Base-by-base conservation (phyloP, 2,797 vertebrate species). In the Hippopotamyrus pictus region DNA sequence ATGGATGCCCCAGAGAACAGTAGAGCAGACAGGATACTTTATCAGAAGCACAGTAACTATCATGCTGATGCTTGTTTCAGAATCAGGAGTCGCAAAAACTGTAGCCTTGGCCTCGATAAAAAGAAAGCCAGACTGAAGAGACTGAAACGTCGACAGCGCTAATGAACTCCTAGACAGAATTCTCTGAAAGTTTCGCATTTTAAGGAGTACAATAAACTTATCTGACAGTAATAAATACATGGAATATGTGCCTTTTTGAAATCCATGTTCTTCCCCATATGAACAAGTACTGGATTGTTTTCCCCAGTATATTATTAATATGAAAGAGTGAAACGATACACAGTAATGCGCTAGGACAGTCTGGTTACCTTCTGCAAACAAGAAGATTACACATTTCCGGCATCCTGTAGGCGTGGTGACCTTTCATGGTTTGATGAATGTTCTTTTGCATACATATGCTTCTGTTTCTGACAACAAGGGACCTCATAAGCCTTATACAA, bases 301-400 rank as follows among this genome's bases (percentile, higher is more conserved):
- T 89, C 87, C 88, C 89, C 90, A 90, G 89, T 62, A 89, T 90
- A 59, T 89, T 85, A 90, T 90, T 92, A 89, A 91, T 90, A 89
- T 73, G 90, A 87, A 90, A 89, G 88, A 9, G 17, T 59, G 1
- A 14, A 87, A 62, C 41, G 8, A 59, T 59, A 59, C 62, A 69
- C 25, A 69, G 29, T 87, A 54, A 87, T 44, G 29, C 50, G 17
- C 2, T 3, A 33, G n/a, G 25, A 7, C 48, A 6, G 22, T 46
- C 25, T 7, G 50, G 48, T 33, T 53, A 50, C 48, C n/a, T 86
- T 86, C 48, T 54, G 62, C 48, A 86, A 86, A 33, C 11, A 14
- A 86, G 17, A 19, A 33, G 19, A 44, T 57, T 62, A 41, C 37
- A 44, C 51, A 87, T 87, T 57, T 41, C 53, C 8, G 86, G 54